Evolutionary conservation across 2,888 invertebrate species (phyloP).

Genomic region (Cyaniris semiargus): DNA sequence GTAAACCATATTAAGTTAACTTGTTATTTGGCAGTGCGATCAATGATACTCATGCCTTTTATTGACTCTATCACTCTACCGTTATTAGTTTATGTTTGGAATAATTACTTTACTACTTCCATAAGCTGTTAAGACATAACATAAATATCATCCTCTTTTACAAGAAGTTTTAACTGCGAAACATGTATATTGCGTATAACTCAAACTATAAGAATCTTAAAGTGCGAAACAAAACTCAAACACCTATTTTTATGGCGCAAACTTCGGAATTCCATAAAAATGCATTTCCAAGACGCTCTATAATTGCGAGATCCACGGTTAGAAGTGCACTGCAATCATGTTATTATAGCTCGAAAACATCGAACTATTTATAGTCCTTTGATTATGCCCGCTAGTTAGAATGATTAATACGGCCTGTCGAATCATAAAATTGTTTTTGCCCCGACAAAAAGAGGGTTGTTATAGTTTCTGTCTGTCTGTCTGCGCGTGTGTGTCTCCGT

Average conservation of each 20-base stretch:
- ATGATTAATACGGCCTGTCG: conserved; percentile 27
- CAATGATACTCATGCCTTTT: not conserved
- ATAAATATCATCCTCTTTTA: no score
- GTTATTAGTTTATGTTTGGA: not conserved
- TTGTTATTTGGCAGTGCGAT: not conserved
- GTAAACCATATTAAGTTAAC: not conserved
- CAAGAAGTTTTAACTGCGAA: not conserved
- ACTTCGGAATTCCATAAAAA: conserved; percentile 21
- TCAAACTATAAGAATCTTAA: not conserved
- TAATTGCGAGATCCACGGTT: conserved; percentile 62
- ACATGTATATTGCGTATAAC: not conserved
- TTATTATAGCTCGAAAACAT: conserved; percentile 54
- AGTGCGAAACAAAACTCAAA: not conserved
- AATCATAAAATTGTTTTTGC: conserved; percentile 29
- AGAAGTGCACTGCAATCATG: conserved; percentile 59
- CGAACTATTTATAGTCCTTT: conserved; percentile 35
- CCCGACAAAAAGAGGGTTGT: not conserved
- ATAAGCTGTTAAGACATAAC: no score
- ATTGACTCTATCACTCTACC: not conserved
- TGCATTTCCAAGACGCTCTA: conserved; percentile 41
- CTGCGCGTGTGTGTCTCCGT: no score
- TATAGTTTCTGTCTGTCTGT: not conserved
- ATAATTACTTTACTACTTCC: no score
- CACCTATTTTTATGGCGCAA: conserved; percentile 34
- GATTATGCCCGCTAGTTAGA: conserved; percentile 20